These are phyloP conservation scores for Bucco capensis DNA, from an alignment of 2,113 vertebrate genomes.

Conservation along the genomic window DNA sequence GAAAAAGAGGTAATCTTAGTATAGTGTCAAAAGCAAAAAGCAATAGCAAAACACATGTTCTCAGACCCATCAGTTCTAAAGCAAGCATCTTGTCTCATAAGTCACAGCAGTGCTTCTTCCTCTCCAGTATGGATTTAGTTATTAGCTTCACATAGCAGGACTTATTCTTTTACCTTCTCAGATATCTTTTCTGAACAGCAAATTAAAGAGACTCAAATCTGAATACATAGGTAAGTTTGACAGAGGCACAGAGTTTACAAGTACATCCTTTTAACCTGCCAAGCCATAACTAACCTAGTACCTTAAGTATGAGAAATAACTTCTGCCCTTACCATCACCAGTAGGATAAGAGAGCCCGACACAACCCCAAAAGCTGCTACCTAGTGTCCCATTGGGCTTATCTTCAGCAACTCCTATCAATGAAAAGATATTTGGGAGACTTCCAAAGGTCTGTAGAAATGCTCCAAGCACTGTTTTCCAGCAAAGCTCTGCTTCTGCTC, in stretches of 20 bases:
- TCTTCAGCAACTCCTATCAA: background rate
- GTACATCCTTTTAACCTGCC: background rate
- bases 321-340: background rate
- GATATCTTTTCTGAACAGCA: background rate
- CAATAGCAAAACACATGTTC: background rate
- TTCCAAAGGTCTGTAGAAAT: background rate
- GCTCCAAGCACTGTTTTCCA: fast-evolving
- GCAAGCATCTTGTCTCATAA: background rate
- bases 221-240: background rate
- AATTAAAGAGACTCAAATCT: background rate
- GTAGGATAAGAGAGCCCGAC: background rate
- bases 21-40: background rate
- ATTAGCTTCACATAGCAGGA: background rate
- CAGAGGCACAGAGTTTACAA: background rate
- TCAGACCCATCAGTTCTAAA: background rate
- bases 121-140: background rate
- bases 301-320: background rate
- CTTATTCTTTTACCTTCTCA: background rate
- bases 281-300: background rate
- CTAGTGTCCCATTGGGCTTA: background rate
- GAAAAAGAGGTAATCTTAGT: background rate
- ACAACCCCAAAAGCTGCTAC: background rate
- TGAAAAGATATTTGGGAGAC: fast-evolving
- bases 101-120: background rate
- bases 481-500: background rate